phyloP scores from a whole-genome alignment of 2,797 vertebrate species.

The Galagoides demidoff region DNA sequence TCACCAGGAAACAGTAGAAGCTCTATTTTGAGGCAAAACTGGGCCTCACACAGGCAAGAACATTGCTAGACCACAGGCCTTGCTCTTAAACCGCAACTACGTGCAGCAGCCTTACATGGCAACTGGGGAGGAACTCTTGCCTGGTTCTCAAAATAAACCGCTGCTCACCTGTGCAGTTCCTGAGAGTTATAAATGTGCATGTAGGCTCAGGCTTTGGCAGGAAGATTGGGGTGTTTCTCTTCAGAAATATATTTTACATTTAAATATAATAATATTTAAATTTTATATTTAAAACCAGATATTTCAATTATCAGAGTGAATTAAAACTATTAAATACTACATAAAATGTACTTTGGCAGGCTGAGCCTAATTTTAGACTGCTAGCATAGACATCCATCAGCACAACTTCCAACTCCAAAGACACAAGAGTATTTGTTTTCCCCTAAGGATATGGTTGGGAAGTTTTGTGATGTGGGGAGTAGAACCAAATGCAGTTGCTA shows the following conservation, averaged over 20 bases:
- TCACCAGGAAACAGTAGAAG: conserved; percentile 39
- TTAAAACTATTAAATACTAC: neutral
- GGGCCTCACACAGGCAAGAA: neutral
- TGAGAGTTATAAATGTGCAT: neutral
- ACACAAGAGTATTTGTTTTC: neutral
- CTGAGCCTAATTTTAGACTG: neutral
- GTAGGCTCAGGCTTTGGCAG: neutral
- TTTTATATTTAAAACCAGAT: neutral
- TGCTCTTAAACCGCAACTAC: neutral
- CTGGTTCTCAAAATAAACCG: neutral
- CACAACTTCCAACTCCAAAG: neutral
- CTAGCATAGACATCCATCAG: neutral
- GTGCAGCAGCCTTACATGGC: neutral
- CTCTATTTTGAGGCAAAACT: neutral
- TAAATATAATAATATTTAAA: too few relatives aligned
- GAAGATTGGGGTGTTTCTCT: neutral
- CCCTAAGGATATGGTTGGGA: neutral
- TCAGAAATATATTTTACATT: neutral
- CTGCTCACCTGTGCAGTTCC: neutral
- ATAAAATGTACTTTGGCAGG: neutral
- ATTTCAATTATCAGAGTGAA: neutral
- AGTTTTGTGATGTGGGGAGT: neutral
- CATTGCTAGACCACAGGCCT: neutral
- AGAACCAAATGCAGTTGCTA: neutral
- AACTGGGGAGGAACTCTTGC: neutral